A percentile compares a stretch with the other conserved stretches of the same genome.
These are phyloP conservation scores for Heliothis subflexa DNA, from an alignment of 1,140 invertebrate genomes.

Conservation along the genomic window DNA sequence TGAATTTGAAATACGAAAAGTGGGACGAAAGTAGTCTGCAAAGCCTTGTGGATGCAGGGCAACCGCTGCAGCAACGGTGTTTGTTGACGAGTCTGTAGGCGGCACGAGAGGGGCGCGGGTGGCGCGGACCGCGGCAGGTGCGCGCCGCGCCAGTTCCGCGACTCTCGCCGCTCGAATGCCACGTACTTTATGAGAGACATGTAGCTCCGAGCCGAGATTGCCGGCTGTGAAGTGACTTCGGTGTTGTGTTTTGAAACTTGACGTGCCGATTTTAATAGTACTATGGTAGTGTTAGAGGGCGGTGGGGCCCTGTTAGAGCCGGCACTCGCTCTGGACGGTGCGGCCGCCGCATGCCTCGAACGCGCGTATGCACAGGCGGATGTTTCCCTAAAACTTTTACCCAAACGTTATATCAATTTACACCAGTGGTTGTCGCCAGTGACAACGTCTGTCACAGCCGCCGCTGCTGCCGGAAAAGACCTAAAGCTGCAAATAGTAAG, in stretches of 20 bases:
- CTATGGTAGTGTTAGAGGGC: constrained; percentile 91
- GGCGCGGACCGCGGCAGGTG: constrained; percentile 70
- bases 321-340: constrained; percentile 82
- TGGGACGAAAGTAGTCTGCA: constrained; percentile 73
- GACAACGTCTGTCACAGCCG: constrained; percentile 80
- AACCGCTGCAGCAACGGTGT: constrained; percentile 80
- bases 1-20: constrained; percentile 58
- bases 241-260: constrained; percentile 63
- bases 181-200: constrained; percentile 73
- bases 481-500: constrained; percentile 91
- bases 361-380: constrained; percentile 92
- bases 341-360: constrained; percentile 87
- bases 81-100: constrained; percentile 78
- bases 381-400: constrained; percentile 93
- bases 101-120: constrained; percentile 71
- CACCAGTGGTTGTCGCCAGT: constrained; percentile 95
- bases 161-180: constrained; percentile 68
- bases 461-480: constrained; percentile 88
- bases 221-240: constrained; percentile 66
- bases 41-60: constrained; percentile 72
- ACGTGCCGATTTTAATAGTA: constrained; percentile 62
- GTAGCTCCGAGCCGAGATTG: constrained; percentile 63
- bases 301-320: constrained; percentile 87
- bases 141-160: constrained; percentile 81
- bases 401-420: constrained; percentile 95